phyloP scores from a whole-genome alignment of 2,888 invertebrate genomes.

The Eurytoma californica region DNA sequence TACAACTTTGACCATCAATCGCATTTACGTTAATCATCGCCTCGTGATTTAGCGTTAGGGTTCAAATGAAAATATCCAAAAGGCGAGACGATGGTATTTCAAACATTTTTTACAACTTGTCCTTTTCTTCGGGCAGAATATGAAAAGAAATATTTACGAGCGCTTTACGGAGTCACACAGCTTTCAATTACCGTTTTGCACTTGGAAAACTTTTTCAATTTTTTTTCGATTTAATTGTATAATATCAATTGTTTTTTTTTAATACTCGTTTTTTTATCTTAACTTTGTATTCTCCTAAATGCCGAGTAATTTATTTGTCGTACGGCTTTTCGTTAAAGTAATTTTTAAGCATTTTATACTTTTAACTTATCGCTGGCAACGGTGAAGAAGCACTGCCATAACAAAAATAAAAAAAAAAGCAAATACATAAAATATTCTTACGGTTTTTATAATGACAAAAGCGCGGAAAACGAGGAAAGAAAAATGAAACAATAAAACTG shows the following conservation, averaged over 20 bases:
- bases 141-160: conserved; percentile 26
- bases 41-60: conserved; percentile 44
- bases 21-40: conserved; percentile 49
- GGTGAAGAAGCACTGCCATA: conserved; percentile 54
- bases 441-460: conserved; percentile 57
- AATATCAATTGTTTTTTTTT: not conserved
- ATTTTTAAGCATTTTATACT: conserved; percentile 29
- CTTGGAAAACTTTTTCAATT: conserved; percentile 3
- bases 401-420: conserved; percentile 51
- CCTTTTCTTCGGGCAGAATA: conserved; percentile 27
- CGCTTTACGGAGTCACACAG: conserved; percentile 35
- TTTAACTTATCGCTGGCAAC: conserved; percentile 35
- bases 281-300: conserved; percentile 43
- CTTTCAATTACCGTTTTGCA: conserved; percentile 1
- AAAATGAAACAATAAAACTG: conserved; percentile 57
- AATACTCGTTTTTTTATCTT: conserved; percentile 44
- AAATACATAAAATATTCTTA: conserved; percentile 49
- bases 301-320: conserved; percentile 18
- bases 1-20: conserved; percentile 57
- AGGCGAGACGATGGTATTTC: conserved; percentile 31
- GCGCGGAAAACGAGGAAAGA: conserved; percentile 31
- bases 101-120: conserved; percentile 34
- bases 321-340: conserved; percentile 8
- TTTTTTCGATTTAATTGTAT: conserved; percentile 21
- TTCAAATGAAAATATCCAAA: conserved; percentile 44